phyloP scores from a whole-genome alignment of 2,797 vertebrate species.

The Eremophila alpestris region DNA sequence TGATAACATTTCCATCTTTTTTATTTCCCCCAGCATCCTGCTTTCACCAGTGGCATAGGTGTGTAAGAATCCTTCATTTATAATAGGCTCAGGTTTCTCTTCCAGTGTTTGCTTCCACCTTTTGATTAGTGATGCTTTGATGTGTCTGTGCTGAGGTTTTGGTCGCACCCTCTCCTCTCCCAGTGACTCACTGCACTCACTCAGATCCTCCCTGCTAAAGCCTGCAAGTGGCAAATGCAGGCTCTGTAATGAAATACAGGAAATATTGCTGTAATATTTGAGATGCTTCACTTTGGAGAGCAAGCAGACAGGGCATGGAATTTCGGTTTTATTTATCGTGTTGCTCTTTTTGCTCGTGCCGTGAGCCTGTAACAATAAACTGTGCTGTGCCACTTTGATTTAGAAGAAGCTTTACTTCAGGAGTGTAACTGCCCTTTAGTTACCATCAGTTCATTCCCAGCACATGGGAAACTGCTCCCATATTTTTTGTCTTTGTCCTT shows the following conservation, averaged over 20 bases:
- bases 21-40: neutral
- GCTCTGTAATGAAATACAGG: neutral
- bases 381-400: slow-evolving; percentile 4
- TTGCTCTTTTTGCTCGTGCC: neutral
- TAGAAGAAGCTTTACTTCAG: slow-evolving; percentile 19
- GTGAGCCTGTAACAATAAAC: neutral
- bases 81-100: neutral
- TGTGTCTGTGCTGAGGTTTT: neutral
- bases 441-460: neutral
- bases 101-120: neutral
- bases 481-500: slow-evolving; percentile 32
- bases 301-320: neutral
- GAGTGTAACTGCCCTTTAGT: slow-evolving; percentile 28
- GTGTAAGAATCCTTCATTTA: neutral
- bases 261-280: neutral
- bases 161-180: neutral
- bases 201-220: neutral
- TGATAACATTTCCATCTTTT: neutral
- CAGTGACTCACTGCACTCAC: neutral
- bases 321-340: slow-evolving; percentile 27
- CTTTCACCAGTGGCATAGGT: neutral
- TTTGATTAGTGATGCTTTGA: neutral
- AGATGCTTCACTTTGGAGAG: slow-evolving; percentile 11
- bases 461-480: neutral
- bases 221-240: neutral